phyloP scores from a whole-genome alignment of 2,113 vertebrate species.

The Notiomystis cincta region DNA sequence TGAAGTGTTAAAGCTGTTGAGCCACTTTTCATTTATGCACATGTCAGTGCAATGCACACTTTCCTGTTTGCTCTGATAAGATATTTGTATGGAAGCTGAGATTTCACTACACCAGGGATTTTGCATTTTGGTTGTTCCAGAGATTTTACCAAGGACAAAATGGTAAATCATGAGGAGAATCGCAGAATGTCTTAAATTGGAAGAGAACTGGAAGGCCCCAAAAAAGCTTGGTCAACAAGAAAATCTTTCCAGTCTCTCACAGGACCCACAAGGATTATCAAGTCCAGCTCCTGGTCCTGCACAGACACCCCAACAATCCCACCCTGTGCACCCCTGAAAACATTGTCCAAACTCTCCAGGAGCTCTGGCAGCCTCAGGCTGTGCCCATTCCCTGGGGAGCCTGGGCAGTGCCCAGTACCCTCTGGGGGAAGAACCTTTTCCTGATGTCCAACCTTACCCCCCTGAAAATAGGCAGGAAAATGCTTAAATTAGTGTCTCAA shows the following conservation, averaged over 20 bases:
- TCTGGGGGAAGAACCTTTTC: not conserved
- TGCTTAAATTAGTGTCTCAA: not conserved
- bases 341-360: accelerated
- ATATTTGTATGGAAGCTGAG: not conserved
- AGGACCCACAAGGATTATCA: too few relatives aligned
- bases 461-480: not conserved
- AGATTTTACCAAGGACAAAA: not conserved
- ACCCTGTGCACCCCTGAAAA: not conserved
- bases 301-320: not conserved
- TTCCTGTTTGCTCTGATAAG: not conserved
- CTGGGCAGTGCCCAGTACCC: not conserved
- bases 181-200: not conserved
- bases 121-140: not conserved
- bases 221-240: accelerated
- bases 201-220: not conserved
- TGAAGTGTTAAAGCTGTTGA: not conserved
- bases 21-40: not conserved
- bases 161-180: not conserved
- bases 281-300: not conserved
- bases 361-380: accelerated
- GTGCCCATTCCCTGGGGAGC: not conserved
- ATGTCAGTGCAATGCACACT: accelerated
- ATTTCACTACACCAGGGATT: not conserved
- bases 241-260: not conserved
- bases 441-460: accelerated